These are phyloP conservation scores for Onthophagus taurus DNA, from an alignment of 1,140 invertebrate genomes.

Conservation along the genomic window DNA sequence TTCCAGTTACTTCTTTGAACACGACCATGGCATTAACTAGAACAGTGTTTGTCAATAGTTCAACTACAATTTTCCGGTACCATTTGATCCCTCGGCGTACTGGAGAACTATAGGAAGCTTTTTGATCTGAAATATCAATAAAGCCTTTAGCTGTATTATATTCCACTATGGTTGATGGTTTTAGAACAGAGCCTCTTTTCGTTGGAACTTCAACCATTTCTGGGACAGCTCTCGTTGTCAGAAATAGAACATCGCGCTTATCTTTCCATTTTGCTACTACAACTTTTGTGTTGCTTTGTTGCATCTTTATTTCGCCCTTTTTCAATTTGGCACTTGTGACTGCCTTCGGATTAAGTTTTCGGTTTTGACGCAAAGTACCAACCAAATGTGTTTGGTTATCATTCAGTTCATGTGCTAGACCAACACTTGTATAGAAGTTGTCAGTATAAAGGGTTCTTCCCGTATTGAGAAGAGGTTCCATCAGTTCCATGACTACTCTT, in stretches of 20 bases:
- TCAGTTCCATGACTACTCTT: constrained; percentile 23
- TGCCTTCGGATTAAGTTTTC: constrained; percentile 23
- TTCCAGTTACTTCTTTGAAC: constrained; percentile 10
- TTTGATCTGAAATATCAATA: constrained; percentile 5
- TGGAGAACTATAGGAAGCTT: not conserved
- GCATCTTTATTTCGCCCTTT: constrained; percentile 23
- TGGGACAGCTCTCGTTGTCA: not conserved
- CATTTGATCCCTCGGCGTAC: constrained; percentile 5
- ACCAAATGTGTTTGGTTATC: constrained; percentile 30
- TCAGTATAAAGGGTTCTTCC: constrained; percentile 34
- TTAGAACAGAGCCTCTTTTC: not conserved
- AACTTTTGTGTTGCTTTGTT: constrained; percentile 26
- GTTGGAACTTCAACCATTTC: not conserved
- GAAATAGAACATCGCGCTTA: constrained; percentile 22
- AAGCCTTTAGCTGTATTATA: constrained; percentile 8
- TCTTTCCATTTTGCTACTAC: constrained; percentile 30
- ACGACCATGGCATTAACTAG: not conserved
- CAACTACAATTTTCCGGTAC: constrained; percentile 3
- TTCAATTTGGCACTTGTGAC: constrained; percentile 26
- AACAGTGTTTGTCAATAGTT: constrained; percentile 1
- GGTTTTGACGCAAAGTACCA: constrained; percentile 28
- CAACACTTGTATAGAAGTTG: constrained; percentile 36
- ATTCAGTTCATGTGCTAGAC: constrained; percentile 31
- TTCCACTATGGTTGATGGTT: not conserved
- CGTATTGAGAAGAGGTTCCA: constrained; percentile 21